Conservation (phyloP, 2,797 vertebrate species). For the Helostoma temminkii region DNA sequence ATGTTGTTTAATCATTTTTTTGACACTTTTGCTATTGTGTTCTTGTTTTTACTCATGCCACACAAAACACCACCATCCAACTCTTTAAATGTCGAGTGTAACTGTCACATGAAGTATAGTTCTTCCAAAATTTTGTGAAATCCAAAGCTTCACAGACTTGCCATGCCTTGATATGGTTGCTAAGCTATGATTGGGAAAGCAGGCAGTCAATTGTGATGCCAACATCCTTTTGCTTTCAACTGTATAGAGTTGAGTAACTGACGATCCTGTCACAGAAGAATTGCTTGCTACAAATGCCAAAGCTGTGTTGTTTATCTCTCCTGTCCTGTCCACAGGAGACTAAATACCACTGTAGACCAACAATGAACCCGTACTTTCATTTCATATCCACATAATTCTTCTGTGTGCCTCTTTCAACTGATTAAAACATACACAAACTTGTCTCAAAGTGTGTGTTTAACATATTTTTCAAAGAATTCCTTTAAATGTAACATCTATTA, state of each 20-base stretch:
- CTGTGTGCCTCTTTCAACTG: constrained; percentile 35
- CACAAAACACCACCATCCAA: background rate
- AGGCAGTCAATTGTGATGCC: constrained; percentile 29
- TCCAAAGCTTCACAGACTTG: constrained; percentile 21
- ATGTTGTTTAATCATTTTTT: too few species aligned
- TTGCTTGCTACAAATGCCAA: constrained; percentile 66
- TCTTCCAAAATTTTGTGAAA: background rate
- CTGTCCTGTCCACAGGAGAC: constrained; percentile 53
- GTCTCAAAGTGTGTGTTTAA: too few species aligned
- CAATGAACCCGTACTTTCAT: too few species aligned
- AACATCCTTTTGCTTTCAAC: constrained; percentile 34
- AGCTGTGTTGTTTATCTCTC: constrained; percentile 63
- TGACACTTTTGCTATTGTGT: background rate
- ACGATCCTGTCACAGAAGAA: constrained; percentile 60
- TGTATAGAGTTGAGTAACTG: constrained; percentile 44
- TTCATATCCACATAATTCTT: too few species aligned
- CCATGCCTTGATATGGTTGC: constrained; percentile 25
- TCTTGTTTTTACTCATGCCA: background rate
- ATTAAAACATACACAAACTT: constrained; percentile 40
- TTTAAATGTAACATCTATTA: too few species aligned
- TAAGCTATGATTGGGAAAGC: constrained; percentile 28
- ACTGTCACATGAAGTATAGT: background rate
- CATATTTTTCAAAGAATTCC: too few species aligned
- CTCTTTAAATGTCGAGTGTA: background rate
- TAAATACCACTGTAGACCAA: constrained; percentile 37